Evolutionary conservation across 1,140 invertebrate genomes (phyloP).

Genomic region (Calliphora vicina): DNA sequence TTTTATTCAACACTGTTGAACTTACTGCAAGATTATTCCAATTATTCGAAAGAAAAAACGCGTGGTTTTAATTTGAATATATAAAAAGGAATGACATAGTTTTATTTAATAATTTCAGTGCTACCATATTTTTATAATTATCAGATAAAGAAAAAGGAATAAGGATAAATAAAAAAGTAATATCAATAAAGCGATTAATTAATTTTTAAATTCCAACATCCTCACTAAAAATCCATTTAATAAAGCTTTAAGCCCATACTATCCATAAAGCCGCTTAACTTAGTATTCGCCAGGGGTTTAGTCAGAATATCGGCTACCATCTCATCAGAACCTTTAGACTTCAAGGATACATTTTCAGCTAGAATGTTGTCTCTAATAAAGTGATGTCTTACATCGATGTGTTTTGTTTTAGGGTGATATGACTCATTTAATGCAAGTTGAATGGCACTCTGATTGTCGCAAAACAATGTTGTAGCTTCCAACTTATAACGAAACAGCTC

Average conservation of each 20-base stretch:
- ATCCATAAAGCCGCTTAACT: background rate
- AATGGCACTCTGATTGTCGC: slow-evolving; percentile 27
- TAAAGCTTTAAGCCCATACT: background rate
- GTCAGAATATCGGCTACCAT: background rate
- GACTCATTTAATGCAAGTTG: background rate
- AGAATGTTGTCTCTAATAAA: slow-evolving; percentile 38
- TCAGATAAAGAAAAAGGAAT: background rate
- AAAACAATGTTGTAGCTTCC: background rate
- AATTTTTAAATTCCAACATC: background rate
- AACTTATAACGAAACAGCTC: background rate
- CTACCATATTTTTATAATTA: background rate
- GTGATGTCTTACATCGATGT: slow-evolving; percentile 59
- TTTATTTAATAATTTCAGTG: background rate
- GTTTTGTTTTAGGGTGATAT: slow-evolving; percentile 49
- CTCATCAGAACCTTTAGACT: background rate
- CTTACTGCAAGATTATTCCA: too few relatives aligned
- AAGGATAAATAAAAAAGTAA: background rate
- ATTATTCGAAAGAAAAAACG: too few relatives aligned
- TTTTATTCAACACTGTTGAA: too few relatives aligned
- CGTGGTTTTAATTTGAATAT: too few relatives aligned
- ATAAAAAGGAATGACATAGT: too few relatives aligned
- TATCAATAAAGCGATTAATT: background rate
- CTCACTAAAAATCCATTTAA: background rate
- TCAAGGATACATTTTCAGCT: background rate
- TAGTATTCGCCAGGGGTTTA: background rate